Percentiles rank a stretch among this genome's conserved stretches.
These are phyloP conservation scores for Felis chaus DNA, from an alignment of 2,113 vertebrate genomes.

Conservation along the genomic window DNA sequence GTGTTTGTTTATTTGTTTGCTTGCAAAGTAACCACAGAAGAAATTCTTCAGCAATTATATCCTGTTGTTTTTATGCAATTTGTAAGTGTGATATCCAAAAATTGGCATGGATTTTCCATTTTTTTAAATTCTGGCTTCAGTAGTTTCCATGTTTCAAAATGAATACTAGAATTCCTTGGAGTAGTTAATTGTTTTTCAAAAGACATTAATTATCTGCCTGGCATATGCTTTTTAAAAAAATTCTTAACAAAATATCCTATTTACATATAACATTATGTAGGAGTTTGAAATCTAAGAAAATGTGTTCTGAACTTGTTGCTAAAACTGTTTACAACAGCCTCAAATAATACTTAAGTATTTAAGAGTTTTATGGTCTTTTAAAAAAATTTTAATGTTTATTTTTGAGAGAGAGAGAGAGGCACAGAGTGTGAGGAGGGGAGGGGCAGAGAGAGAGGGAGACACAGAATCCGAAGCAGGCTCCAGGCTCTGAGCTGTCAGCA, in stretches of 20 bases:
- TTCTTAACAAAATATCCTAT: slow-evolving; percentile 55
- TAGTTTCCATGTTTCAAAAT: slow-evolving; percentile 26
- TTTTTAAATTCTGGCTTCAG: slow-evolving; percentile 31
- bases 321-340: not conserved
- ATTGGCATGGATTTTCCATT: slow-evolving; percentile 33
- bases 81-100: not conserved
- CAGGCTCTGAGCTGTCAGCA: no score
- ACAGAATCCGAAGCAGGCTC: no score
- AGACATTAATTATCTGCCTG: slow-evolving; percentile 52
- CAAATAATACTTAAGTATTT: not conserved
- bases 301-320: not conserved
- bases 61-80: not conserved
- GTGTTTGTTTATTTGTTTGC: not conserved
- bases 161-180: slow-evolving; percentile 40
- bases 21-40: not conserved
- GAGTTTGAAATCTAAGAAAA: slow-evolving; percentile 52
- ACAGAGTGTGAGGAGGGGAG: no score
- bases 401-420: no score
- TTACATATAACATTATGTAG: slow-evolving; percentile 39
- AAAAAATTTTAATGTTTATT: no score
- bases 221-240: not conserved
- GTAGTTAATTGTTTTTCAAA: slow-evolving; percentile 53
- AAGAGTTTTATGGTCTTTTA: not conserved
- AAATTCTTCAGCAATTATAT: not conserved
- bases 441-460: no score